A percentile compares a stretch with the other conserved stretches of the same genome.
Evolutionary conservation across 1,140 invertebrate genomes (phyloP).

Genomic region (Apis cerana): DNA sequence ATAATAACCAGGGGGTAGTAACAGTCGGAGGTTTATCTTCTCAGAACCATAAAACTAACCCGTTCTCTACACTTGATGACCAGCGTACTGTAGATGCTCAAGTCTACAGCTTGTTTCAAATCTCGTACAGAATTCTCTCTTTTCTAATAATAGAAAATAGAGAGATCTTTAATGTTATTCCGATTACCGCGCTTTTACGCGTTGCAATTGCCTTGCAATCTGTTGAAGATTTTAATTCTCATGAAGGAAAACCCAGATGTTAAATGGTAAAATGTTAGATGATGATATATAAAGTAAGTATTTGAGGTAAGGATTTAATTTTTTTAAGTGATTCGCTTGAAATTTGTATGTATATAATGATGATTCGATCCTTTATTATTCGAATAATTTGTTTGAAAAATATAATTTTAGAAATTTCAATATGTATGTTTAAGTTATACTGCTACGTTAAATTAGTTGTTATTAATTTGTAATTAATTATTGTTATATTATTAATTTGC

Average conservation of each 20-base stretch:
- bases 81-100: conserved; percentile 16
- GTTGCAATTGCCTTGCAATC: background rate
- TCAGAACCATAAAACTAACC: conserved; percentile 67
- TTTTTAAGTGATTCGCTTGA: no score
- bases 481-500: no score
- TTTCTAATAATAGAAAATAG: conserved; percentile 6
- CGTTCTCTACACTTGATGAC: conserved; percentile 60
- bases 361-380: no score
- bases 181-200: conserved; percentile 28
- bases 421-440: no score
- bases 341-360: no score
- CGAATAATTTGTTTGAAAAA: no score
- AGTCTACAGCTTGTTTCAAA: conserved; percentile 60
- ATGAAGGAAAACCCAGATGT: background rate
- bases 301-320: background rate
- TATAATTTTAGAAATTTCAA: no score
- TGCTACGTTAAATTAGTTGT: no score
- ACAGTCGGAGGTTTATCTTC: conserved; percentile 68
- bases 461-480: no score
- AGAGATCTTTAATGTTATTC: conserved; percentile 17
- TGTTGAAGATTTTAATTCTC: background rate
- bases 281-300: no score
- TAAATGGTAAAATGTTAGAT: no score
- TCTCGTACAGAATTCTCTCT: conserved; percentile 38
- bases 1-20: conserved; percentile 64